Evolutionary conservation across 2,797 vertebrate genomes (phyloP), one percentile per base, ranked within the genome.

Genomic region (Mormyrus hasselquistii): DNA sequence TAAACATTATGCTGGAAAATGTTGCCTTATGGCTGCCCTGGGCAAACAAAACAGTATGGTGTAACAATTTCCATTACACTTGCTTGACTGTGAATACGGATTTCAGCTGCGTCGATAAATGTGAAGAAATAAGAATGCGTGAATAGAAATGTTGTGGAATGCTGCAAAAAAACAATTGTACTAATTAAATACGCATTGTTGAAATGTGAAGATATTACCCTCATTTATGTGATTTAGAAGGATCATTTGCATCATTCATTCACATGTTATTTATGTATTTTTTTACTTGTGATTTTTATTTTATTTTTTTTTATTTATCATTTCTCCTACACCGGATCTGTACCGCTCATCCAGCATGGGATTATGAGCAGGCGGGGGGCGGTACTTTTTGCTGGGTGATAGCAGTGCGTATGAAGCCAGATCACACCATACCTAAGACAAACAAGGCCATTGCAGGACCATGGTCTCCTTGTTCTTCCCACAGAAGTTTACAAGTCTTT

Each of bases 181-280:
- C 34, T 69, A 29, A 69, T 69, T 69, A 69, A 69, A 34, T 14
- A 69, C 14, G 65, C 65, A 69, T 14, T 69, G 2, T 29, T 14
- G 65, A 69, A 69, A 69, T 69, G 65, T 69, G 65, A 69, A 69
- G 65, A 69, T 69, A 69, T 69, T 69, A 34, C 65, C 59, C 59
- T 25, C 59, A 3, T 69, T 12, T 14, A 69, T 69, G 25, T 69
- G 65, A 29, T 14, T 34, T 2, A 34, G 10, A 69, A 69, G 25
- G 29, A 69, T 14, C 25, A 34, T 34, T 69, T 12, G 10, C 29
- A 69, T 34, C 10, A 69, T 69, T 69, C 8, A 34, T 69, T 34
- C 25, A 69, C 3, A 12, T 34, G 25, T 69, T 25, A 14, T 69
- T 34, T 34, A 69, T 69, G 65, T 69, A 34, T 69, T 69, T 34